A percentile compares a stretch with the other conserved stretches of the same genome.
phyloP scores from a whole-genome alignment of 1,140 invertebrate genomes.

The Hyles euphorbiae region DNA sequence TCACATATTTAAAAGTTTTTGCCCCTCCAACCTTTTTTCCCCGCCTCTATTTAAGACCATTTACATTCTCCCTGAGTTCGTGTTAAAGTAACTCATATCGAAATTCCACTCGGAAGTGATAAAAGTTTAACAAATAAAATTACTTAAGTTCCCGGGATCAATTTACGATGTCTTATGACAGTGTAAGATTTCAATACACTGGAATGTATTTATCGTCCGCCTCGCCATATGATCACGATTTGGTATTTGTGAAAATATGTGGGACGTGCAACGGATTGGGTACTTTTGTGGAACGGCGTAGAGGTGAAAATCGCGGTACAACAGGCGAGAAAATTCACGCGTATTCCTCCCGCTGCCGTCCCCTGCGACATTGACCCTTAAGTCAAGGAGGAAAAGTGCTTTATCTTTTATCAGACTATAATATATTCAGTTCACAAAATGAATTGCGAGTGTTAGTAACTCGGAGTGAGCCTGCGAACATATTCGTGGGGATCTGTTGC shows the following conservation, averaged over 20 bases:
- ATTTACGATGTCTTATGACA: slow-evolving; percentile 52
- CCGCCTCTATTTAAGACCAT: neutral
- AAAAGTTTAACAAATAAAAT: slow-evolving; percentile 34
- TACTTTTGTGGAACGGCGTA: slow-evolving; percentile 35
- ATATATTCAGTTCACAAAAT: slow-evolving; percentile 74
- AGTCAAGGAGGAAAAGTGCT: slow-evolving; percentile 34
- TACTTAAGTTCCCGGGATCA: slow-evolving; percentile 33
- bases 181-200: slow-evolving; percentile 60
- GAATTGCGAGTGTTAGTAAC: slow-evolving; percentile 74
- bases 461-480: slow-evolving; percentile 70
- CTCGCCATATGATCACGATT: slow-evolving; percentile 60
- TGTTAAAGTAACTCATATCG: neutral
- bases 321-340: slow-evolving; percentile 35
- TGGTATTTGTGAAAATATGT: slow-evolving; percentile 58
- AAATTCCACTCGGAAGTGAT: slow-evolving; percentile 19
- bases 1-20: no score
- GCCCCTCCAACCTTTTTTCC: no score
- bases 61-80: neutral
- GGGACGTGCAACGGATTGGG: slow-evolving; percentile 29
- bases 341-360: slow-evolving; percentile 45
- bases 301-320: slow-evolving; percentile 39
- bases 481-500: slow-evolving; percentile 70
- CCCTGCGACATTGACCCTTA: slow-evolving; percentile 43
- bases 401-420: slow-evolving; percentile 46
- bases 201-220: slow-evolving; percentile 58